Base-by-base conservation (phyloP, 1,140 invertebrate genomes). In the Olivierus martensii region DNA sequence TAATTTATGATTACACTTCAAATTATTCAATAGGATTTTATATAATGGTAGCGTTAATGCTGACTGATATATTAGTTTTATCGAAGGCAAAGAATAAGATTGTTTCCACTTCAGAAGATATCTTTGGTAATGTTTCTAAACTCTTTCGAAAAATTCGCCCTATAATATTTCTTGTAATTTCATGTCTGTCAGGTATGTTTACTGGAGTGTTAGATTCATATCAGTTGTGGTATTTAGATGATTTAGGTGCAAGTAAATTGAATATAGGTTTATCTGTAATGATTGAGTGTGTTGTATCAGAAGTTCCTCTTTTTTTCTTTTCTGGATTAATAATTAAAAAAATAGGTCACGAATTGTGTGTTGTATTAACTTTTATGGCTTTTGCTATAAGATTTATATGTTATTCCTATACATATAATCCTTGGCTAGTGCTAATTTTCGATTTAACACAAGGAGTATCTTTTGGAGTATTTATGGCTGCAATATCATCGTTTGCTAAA, bases 281-380 rank as follows among this genome's bases (percentile, higher is more conserved):
- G 14, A 15, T 12, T 41, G 39, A 41, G 17, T 41, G 39, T 11
- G 14, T 41, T n/a, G 0, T 41, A 41, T n/a, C 39, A 41, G 39
- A 41, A 41, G 12, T 41, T 41, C 39, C 39, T 6, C 11, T 41
- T 6, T 41, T 41, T 11, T 41, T 41, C 39, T 15, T 41, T 18
- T 41, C 39, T 41, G 39, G 39, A 41, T 15, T 15, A 12, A 41
- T 41, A 5, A 41, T 41, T 18, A 12, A 41, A 18, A 41, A 41
- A 41, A n/a, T 41, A 15, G 39, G 39, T 5, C 39, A 41, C 11
- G 67, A 82, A 0, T 77, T 84, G 61, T 79, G 83, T 53, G 87
- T 94, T 79, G 17, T 41, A 5, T 41, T 18, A 18, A 12, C 39
- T 4, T 41, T 41, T 41, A 18, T 18, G 5, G 39, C 39, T 41